Conservation (phyloP, 2,888 invertebrate genomes). For the Argyresthia goedartella region DNA sequence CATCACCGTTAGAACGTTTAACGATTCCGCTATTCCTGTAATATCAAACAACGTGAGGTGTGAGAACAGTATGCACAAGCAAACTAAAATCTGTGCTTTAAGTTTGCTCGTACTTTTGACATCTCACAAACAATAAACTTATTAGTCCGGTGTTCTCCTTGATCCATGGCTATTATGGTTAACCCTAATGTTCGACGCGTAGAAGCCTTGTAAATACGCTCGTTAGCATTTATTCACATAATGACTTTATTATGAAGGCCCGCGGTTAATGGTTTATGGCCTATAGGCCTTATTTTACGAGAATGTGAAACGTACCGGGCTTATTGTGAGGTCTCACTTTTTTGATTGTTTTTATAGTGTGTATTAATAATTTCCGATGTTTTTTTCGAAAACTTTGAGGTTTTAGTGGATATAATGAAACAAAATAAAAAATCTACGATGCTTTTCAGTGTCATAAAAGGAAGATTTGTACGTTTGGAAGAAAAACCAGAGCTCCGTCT, state of each 20-base stretch:
- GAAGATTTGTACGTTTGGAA: not conserved
- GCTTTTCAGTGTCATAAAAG: too few species aligned
- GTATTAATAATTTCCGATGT: not conserved
- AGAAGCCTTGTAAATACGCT: slow-evolving; percentile 54
- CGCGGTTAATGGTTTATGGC: slow-evolving; percentile 22
- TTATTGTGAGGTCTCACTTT: not conserved
- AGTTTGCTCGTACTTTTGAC: too few species aligned
- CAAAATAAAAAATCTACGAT: too few species aligned
- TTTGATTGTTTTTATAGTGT: not conserved
- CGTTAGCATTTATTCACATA: slow-evolving; percentile 57
- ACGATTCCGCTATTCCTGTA: too few species aligned
- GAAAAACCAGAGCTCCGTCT: too few species aligned
- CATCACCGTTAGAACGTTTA: too few species aligned
- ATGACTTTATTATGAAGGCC: slow-evolving; percentile 56
- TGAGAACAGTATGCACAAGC: too few species aligned
- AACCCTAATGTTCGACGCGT: slow-evolving; percentile 43
- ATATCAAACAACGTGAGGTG: too few species aligned
- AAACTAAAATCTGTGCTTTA: not conserved
- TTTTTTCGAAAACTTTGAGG: not conserved
- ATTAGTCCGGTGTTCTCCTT: not conserved
- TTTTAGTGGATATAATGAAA: too few species aligned
- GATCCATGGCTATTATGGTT: slow-evolving; percentile 21
- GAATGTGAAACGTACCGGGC: not conserved
- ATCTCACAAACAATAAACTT: not conserved
- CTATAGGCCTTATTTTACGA: slow-evolving; percentile 8